Evolutionary conservation across 2,888 invertebrate genomes (phyloP).

Genomic region (Idaea straminata): DNA sequence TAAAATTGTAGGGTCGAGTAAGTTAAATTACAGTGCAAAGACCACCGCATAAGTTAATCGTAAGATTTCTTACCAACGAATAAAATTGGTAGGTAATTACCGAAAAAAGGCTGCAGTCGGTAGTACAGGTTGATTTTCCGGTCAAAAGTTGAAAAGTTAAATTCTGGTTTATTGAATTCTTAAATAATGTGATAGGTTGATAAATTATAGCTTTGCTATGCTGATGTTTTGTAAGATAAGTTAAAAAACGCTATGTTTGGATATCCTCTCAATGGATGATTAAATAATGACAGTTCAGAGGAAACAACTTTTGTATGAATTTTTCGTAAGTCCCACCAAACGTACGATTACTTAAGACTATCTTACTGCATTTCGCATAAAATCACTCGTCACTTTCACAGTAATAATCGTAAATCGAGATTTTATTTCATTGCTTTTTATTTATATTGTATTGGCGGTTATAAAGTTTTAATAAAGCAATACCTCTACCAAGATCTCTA

Average conservation of each 20-base stretch:
- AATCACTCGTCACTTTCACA: not conserved
- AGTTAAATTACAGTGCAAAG: conserved; percentile 39
- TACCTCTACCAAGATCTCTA: not conserved
- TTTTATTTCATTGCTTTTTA: not conserved
- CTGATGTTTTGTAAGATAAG: not conserved
- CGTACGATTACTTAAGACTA: not conserved
- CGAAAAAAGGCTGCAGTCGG: conserved; percentile 27
- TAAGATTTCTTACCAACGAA: conserved; percentile 45
- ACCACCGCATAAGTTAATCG: conserved; percentile 53
- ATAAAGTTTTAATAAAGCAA: not conserved
- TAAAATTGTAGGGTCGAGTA: conserved; percentile 34
- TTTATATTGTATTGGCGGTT: not conserved
- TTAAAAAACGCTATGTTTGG: not conserved
- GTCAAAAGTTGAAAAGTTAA: conserved; percentile 32
- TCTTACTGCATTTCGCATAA: not conserved
- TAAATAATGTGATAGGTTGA: conserved; percentile 42
- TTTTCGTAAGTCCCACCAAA: too few species aligned
- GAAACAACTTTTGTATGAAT: too few species aligned
- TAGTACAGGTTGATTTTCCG: conserved; percentile 27
- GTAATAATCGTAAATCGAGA: conserved; percentile 4
- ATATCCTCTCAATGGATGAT: not conserved
- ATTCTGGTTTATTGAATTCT: conserved; percentile 48
- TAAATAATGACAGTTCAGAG: too few species aligned
- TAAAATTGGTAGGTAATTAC: conserved; percentile 54
- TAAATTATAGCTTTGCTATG: not conserved